Evolutionary conservation across 2,113 vertebrate genomes (phyloP), one percentile per base, ranked within the genome.

Genomic region (Oreotrochilus melanogaster): DNA sequence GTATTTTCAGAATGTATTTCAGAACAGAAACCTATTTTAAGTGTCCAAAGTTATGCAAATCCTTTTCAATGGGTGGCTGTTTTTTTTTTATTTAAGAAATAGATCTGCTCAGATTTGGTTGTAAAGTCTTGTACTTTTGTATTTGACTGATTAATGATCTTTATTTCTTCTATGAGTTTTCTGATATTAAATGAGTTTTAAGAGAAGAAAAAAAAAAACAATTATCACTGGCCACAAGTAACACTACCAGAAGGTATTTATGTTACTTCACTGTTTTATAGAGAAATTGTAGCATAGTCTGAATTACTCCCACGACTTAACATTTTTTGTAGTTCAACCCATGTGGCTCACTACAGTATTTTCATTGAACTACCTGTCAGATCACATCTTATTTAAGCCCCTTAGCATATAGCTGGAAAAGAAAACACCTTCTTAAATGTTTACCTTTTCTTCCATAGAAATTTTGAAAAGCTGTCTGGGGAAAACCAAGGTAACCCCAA

Each of bases 371-470:
- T 61, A 23, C 11, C 7, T 8, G 27, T 31, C 67, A 76, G 31
- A n/a, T 51, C 16, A 31, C 27, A 62, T 39, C 37, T 71, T 79
- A 45, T 8, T 69, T 37, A 73, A 79, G 50, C 7, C 67, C 33
- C 73, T 66, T 6, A 58, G 28, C 16, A 76, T 30, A 24, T 31
- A 85, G 19, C 3, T 28, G 17, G 42, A 78, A 86, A 91, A 35
- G 37, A 78, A 86, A 91, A n/a, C 14, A 66, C 8, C 10, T 86
- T 72, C 69, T 78, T 70, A 62, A 47, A 81, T 6, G 14, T 73
- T 84, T 94, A 92, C 65, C 72, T 88, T 93, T 84, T 83, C 47
- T 51, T 48, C 47, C n/a, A 75, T 3, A 54, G 67, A 83, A 82
- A 76, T 56, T 61, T 31, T 81, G 82, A 82, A 92, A 76, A 85